These are phyloP conservation scores for Limenitis camilla DNA, from an alignment of 2,888 invertebrate species.

Conservation along the genomic window DNA sequence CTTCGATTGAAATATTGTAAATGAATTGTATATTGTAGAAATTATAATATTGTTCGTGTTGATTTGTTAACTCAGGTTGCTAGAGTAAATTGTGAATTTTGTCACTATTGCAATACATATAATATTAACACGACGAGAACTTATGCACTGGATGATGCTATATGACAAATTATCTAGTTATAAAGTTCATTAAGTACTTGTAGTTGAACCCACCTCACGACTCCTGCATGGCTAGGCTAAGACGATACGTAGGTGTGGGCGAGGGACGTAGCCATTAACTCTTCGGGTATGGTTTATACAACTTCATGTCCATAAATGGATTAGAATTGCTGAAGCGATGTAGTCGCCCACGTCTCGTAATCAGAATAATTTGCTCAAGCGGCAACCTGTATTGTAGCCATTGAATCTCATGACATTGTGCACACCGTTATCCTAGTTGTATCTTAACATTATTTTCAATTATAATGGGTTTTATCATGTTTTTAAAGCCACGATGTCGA, in stretches of 20 bases:
- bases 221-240: slow-evolving; percentile 57
- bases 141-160: slow-evolving; percentile 48
- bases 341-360: slow-evolving; percentile 26
- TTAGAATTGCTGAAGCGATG: slow-evolving; percentile 29
- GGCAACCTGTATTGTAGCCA: slow-evolving; percentile 63
- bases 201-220: slow-evolving; percentile 64
- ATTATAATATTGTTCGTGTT: slow-evolving; percentile 59
- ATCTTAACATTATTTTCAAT: no score
- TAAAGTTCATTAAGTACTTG: slow-evolving; percentile 46
- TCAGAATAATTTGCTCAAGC: slow-evolving; percentile 71
- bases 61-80: slow-evolving; percentile 62
- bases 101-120: slow-evolving; percentile 43
- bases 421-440: slow-evolving; percentile 47
- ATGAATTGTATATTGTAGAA: slow-evolving; percentile 65
- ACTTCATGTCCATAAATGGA: background rate
- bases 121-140: slow-evolving; percentile 31
- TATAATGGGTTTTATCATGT: no score
- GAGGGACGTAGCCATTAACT: no score
- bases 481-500: no score
- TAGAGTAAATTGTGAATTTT: slow-evolving; percentile 61
- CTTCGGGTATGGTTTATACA: background rate
- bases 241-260: slow-evolving; percentile 18
- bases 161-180: slow-evolving; percentile 45
- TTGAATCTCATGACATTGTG: slow-evolving; percentile 71
- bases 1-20: slow-evolving; percentile 57